Base-by-base conservation (phyloP, 2,797 vertebrate species). In the Microctenopoma steveboyesi region DNA sequence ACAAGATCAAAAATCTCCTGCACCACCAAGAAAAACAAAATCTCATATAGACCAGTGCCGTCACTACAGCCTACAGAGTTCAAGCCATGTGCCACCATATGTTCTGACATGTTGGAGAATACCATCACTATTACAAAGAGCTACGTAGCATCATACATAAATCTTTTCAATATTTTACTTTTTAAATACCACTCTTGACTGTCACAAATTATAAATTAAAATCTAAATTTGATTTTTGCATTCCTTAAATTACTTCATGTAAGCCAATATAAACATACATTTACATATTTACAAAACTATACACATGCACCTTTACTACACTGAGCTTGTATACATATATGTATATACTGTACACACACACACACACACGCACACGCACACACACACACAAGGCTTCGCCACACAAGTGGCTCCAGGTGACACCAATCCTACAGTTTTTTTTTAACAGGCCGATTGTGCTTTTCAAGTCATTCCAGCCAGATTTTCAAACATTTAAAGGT, bases 141-240 rank as follows among this genome's bases (percentile, higher is more conserved):
- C 86, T 89, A 91, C 84, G 60, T 84, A 90, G 87, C 86, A 72
- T 85, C 81, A 59, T 88, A 92, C 89, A 87, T 91, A 90, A 82
- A 91, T 84, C 89, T 92, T 87, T 77, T 92, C 75, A 84, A 86
- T 90, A 87, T 80, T 88, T 86, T 55, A 86, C 66, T 89, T 90
- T 89, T 93, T 92, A 93, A 93, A 94, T 93, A 93, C 92, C 88
- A 90, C 89, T 89, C 88, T 92, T 63, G 66, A 85, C 89, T 88
- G 90, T 89, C 90, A 92, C 91, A 89, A 87, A 81, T 89, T 92
- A 92, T 92, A 95, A 95, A 93, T 94, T 92, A 94, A 91, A 93
- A 90, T 91, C 89, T 93, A 92, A 92, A 88, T 91, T 92, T 82
- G 90, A 92, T 91, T 90, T 92, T 86, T 89, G 90, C 92, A 93